Conservation (phyloP, 2,888 invertebrate genomes). For the Kuschelorhynchus macadamiae region DNA sequence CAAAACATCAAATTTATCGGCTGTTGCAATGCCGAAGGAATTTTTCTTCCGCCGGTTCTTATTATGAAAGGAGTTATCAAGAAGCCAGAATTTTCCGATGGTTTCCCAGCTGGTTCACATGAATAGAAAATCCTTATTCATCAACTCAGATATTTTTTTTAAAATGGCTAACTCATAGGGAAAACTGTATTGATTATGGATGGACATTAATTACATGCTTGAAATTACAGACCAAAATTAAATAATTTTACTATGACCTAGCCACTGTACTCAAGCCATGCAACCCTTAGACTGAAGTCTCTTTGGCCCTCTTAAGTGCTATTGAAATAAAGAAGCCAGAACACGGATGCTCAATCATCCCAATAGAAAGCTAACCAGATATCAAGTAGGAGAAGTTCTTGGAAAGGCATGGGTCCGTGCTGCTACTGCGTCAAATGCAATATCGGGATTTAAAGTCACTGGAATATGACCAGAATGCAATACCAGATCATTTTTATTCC, state of each 20-base stretch:
- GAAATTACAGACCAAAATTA: slow-evolving; percentile 51
- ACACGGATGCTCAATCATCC: no score
- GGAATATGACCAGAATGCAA: slow-evolving; percentile 32
- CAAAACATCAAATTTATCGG: slow-evolving; percentile 38
- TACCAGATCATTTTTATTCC: slow-evolving; percentile 35
- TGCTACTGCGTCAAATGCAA: slow-evolving; percentile 31
- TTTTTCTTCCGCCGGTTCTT: not conserved
- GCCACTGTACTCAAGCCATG: slow-evolving; percentile 57
- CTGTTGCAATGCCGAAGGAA: slow-evolving; percentile 12
- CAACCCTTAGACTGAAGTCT: slow-evolving; percentile 54
- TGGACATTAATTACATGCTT: no score
- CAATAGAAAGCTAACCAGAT: slow-evolving; percentile 24
- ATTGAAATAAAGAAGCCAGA: no score
- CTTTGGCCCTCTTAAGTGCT: no score
- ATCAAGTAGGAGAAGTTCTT: slow-evolving; percentile 33
- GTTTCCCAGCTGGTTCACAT: not conserved
- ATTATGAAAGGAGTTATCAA: not conserved
- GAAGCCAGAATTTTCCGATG: not conserved
- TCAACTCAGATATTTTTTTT: not conserved
- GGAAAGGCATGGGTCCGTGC: slow-evolving; percentile 38
- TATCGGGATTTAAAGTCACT: slow-evolving; percentile 38
- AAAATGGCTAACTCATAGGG: slow-evolving; percentile 8
- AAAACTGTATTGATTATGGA: not conserved
- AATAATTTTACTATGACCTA: slow-evolving; percentile 57
- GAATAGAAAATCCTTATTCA: not conserved